These are phyloP conservation scores for Sylvia borin DNA, from an alignment of 2,797 vertebrate species.

Conservation along the genomic window DNA sequence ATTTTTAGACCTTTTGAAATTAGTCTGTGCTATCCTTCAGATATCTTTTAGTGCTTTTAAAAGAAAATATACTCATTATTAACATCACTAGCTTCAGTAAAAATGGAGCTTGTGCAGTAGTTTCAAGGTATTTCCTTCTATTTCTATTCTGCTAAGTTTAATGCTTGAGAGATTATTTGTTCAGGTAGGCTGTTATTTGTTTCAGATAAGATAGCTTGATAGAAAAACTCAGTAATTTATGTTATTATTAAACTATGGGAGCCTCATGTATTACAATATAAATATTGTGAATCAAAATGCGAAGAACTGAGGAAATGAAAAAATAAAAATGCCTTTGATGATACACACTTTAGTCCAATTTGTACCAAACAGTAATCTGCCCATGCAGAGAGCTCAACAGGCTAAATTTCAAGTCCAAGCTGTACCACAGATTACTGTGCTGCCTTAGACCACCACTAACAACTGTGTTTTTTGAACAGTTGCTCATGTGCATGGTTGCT, in stretches of 20 bases:
- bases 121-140: not conserved
- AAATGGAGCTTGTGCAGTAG: not conserved
- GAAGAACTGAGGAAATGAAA: not conserved
- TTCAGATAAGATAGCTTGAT: not conserved
- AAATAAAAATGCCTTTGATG: not conserved
- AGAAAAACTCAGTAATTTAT: not conserved
- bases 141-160: not conserved
- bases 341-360: not conserved
- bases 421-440: not conserved
- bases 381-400: not conserved
- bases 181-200: slow-evolving; percentile 26
- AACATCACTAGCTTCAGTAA: not conserved
- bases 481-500: not conserved
- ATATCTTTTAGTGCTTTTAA: not conserved
- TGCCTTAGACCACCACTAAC: not conserved
- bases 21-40: not conserved
- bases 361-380: not conserved
- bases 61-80: slow-evolving; percentile 22
- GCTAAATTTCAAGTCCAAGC: not conserved
- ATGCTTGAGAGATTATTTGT: not conserved
- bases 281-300: not conserved
- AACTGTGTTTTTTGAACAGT: slow-evolving; percentile 4
- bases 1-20: not conserved
- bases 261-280: not conserved
- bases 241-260: not conserved